Base-by-base conservation (phyloP, 2,888 invertebrate species). In the Drosophila mettleri region DNA sequence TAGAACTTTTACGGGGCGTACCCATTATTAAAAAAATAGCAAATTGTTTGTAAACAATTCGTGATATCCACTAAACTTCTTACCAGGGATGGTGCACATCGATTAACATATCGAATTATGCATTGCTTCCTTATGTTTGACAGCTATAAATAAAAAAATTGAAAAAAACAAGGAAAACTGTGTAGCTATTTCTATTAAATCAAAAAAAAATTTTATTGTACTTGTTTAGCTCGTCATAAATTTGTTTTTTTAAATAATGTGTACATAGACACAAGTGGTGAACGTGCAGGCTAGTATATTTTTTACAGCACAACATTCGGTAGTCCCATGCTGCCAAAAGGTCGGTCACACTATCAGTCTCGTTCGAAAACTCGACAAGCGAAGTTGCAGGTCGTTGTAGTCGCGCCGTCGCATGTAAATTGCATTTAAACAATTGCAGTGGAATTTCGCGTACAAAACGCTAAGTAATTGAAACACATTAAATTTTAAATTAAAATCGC, bases 341-440 rank as follows among this genome's bases (percentile, higher is more conserved):
- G 22, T 18, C 71, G 72, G 74, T 62, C 77, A 66, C 77, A 66
- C 61, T 48, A 51, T 29, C 73, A 77, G 77, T 74, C 77, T 71
- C 72, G 58, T 72, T 77, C 73, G 74, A 74, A 74, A 72, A 77
- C 73, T 77, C 73, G 74, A 72, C 79, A 75, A 66, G 52, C 64
- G 67, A 54, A 66, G 74, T 68, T 55, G 55, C 14, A 31, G 33
- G 54, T 71, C 43, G 71, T 2, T 43, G 10, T 27, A 2, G 80
- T 69, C 86, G 82, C 86, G 86, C 83, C 73, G 67, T 85, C 72
- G 63, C 69, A 60, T 38, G 24, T 31, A 74, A 84, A 87, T 75
- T 87, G 86, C 79, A 85, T 87, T 84, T 46, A 68, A 78, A 73
- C 57, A 87, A 61, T 68, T 85, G 79, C 82, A 78, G 69, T 78